A percentile compares a stretch with the other conserved stretches of the same genome.
phyloP scores from a whole-genome alignment of 1,140 invertebrate species.

The Odontomachus brunneus region DNA sequence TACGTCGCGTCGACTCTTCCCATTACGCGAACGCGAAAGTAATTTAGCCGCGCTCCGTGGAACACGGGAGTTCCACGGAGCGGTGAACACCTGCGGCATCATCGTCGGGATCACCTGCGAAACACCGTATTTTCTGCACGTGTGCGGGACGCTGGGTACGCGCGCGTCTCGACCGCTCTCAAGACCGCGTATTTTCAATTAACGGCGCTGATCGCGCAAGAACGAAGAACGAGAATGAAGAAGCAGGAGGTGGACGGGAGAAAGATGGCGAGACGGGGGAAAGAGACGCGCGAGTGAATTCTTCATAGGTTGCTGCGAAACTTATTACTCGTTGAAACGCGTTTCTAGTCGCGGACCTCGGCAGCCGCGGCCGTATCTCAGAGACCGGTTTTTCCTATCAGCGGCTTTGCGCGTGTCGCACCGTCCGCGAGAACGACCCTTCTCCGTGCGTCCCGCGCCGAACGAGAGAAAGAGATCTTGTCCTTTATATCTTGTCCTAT shows the following conservation, averaged over 20 bases:
- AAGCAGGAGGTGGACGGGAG: neutral
- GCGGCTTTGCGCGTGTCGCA: constrained; percentile 14
- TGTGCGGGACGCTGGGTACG: neutral
- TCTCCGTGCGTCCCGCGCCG: too few species aligned
- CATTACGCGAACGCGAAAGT: constrained; percentile 50
- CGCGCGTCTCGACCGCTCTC: neutral
- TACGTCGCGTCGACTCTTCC: constrained; percentile 36
- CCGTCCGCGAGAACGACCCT: too few species aligned
- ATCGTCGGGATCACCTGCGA: constrained; percentile 46
- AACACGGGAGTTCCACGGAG: constrained; percentile 33
- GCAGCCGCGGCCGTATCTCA: constrained; percentile 48
- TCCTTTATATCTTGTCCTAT: too few species aligned
- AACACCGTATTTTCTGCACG: constrained; percentile 44
- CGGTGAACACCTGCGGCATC: constrained; percentile 44
- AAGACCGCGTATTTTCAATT: constrained; percentile 61
- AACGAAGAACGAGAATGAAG: constrained; percentile 23
- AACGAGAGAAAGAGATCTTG: too few species aligned
- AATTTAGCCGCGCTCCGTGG: constrained; percentile 35
- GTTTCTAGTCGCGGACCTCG: constrained; percentile 5
- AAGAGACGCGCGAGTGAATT: constrained; percentile 30
- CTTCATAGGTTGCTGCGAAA: constrained; percentile 41
- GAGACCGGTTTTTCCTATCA: constrained; percentile 42
- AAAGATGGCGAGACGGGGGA: neutral
- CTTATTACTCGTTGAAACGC: constrained; percentile 59
- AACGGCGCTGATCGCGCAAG: constrained; percentile 45